Conservation (phyloP, 2,113 vertebrate genomes). For the Cryptomyrus ogoouensis region DNA sequence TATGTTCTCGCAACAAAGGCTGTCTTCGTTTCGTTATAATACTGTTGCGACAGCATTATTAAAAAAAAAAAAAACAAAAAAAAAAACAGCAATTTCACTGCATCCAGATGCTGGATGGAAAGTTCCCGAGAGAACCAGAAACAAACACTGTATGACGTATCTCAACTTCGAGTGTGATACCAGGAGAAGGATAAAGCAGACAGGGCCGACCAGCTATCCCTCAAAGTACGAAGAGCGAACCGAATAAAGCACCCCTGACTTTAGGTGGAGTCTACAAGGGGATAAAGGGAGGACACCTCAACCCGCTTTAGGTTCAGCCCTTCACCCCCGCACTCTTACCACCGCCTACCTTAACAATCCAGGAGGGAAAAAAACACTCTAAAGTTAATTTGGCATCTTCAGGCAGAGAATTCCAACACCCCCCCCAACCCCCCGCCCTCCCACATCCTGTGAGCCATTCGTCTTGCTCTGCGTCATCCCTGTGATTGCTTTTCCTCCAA, state of each 20-base stretch:
- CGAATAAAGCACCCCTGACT: conserved; percentile 48
- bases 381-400: conserved; percentile 31
- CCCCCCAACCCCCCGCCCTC: conserved; percentile 6
- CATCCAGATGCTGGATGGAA: background rate
- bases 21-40: background rate
- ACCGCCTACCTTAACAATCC: background rate
- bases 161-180: background rate
- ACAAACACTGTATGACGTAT: conserved; percentile 28
- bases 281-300: conserved; percentile 6
- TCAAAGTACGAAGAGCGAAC: conserved; percentile 49
- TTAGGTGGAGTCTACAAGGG: conserved; percentile 32
- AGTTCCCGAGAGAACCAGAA: background rate
- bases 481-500: conserved; percentile 30
- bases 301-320: background rate
- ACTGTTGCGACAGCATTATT: background rate
- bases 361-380: conserved; percentile 17
- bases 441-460: conserved; percentile 25
- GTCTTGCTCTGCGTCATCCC: conserved; percentile 29
- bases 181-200: conserved; percentile 53
- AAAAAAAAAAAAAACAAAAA: background rate
- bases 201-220: conserved; percentile 49
- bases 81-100: background rate
- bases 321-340: background rate
- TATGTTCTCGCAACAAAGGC: background rate
- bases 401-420: conserved; percentile 18